Base-by-base conservation (phyloP, 92 coral and sea anemone genomes). In the Desmophyllum pertusum region DNA sequence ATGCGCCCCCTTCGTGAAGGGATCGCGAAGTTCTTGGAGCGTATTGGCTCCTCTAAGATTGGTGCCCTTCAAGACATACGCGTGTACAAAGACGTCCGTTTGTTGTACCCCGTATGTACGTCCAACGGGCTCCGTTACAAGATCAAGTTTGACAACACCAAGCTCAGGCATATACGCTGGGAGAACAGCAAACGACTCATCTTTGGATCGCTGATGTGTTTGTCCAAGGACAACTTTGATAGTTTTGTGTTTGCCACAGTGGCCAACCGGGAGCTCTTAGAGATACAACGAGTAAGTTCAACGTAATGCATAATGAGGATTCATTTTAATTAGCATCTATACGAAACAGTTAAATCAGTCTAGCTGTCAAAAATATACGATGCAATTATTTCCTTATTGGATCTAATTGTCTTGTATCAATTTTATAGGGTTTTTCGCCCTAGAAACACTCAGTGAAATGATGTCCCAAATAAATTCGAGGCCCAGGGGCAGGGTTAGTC, bases 131-230 rank as follows among this genome's bases (percentile, higher is more conserved):
- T 95, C 19, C 86, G 78, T 0, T 85, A 83, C 86, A 85, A 77
- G 46, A 79, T 95, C 81, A 77, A 81, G 81, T 95, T 95, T 81
- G 95, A 95, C 70, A 93, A 46, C 80, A 81, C 91, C 35, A 88
- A 76, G 62, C 71, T 95, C 19, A 78, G 68, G n/a, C 64, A 91
- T 57, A 85, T 95, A 0, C 87, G 91, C 33, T 95, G 98, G 98
- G 95, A 95, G 64, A 93, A 95, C 92, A 93, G 98, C 93, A 95
- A 95, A 73, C 86, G 98, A 70, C 91, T 95, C 10, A 95, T 95
- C 76, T 95, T 63, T 66, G 98, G 98, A 31, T 93, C 98, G 17
- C 84, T 95, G 17, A 88, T 95, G 59, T 95, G 98, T 81, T 90
- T 95, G 27, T 95, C 98, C 0, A 93, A 93, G 83, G 98, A 95